Conservation (phyloP, 2,888 invertebrate species). For the Ferrisia virgata region DNA sequence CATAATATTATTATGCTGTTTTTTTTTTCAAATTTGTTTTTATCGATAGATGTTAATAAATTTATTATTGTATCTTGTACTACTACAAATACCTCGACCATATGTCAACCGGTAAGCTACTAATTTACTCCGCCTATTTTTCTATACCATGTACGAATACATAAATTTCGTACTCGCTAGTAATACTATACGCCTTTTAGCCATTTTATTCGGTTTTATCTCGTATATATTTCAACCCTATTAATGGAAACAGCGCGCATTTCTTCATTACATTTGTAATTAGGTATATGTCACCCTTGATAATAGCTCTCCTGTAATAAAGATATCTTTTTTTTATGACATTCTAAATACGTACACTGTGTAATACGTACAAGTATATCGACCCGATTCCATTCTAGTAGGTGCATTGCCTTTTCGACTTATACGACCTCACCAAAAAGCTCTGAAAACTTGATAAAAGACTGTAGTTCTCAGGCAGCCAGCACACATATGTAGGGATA, state of each 20-base stretch:
- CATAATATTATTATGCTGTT: too few species aligned
- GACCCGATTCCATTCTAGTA: background rate
- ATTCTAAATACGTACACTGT: background rate
- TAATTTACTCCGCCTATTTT: too few species aligned
- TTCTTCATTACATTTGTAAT: conserved; percentile 28
- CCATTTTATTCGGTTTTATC: background rate
- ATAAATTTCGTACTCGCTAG: too few species aligned
- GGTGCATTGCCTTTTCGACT: background rate
- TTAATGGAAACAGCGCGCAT: conserved; percentile 6
- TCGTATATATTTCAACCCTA: conserved; percentile 7
- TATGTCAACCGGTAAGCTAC: too few species aligned
- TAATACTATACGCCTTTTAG: background rate
- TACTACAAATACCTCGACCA: too few species aligned
- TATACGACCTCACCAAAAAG: background rate
- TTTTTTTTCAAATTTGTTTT: too few species aligned
- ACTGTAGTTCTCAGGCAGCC: background rate
- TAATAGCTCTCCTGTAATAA: background rate
- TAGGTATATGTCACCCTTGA: conserved; percentile 26
- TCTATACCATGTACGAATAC: too few species aligned
- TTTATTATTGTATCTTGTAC: too few species aligned
- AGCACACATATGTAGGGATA: background rate
- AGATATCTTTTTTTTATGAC: conserved; percentile 21
- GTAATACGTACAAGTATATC: background rate
- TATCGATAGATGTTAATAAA: too few species aligned
- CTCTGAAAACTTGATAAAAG: background rate